A percentile compares a stretch with the other conserved stretches of the same genome.
Evolutionary conservation across 92 coral and sea anemone species (phyloP).

Genomic region (Paragorgia papillata): DNA sequence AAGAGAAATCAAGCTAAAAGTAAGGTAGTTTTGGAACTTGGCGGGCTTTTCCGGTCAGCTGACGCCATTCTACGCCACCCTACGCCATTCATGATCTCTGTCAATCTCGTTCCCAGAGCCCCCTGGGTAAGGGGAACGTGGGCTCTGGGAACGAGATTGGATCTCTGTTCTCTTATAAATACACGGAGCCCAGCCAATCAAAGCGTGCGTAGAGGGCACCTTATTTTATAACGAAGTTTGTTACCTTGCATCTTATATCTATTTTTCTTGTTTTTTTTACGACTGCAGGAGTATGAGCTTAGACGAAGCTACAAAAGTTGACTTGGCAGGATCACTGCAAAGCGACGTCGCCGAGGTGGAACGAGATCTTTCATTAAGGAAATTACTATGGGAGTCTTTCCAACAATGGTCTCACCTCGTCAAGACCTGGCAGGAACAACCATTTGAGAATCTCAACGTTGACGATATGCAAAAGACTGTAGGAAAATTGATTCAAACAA

Average conservation of each 20-base stretch:
- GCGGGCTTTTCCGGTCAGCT: no score
- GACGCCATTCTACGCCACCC: no score
- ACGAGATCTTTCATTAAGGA: slow-evolving; percentile 80
- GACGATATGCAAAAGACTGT: slow-evolving; percentile 86
- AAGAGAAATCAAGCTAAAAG: no score
- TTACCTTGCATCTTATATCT: not conserved
- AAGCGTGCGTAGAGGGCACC: no score
- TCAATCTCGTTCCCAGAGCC: no score
- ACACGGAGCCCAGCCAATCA: no score
- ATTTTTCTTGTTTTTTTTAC: not conserved
- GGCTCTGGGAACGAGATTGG: no score
- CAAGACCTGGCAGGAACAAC: slow-evolving; percentile 77
- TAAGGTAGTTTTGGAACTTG: no score
- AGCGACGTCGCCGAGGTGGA: slow-evolving; percentile 89
- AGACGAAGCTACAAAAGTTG: slow-evolving; percentile 17
- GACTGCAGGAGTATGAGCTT: slow-evolving; percentile 13
- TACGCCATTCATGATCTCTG: no score
- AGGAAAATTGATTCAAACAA: slow-evolving; percentile 81
- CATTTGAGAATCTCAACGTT: slow-evolving; percentile 78
- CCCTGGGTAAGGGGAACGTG: no score
- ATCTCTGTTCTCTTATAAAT: no score
- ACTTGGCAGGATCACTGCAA: slow-evolving; percentile 74
- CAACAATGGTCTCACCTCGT: slow-evolving; percentile 92
- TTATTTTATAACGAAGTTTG: no score
- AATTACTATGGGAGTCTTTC: slow-evolving; percentile 91